Base-by-base conservation (phyloP, 2,888 invertebrate genomes). In the Melanophora roralis region DNA sequence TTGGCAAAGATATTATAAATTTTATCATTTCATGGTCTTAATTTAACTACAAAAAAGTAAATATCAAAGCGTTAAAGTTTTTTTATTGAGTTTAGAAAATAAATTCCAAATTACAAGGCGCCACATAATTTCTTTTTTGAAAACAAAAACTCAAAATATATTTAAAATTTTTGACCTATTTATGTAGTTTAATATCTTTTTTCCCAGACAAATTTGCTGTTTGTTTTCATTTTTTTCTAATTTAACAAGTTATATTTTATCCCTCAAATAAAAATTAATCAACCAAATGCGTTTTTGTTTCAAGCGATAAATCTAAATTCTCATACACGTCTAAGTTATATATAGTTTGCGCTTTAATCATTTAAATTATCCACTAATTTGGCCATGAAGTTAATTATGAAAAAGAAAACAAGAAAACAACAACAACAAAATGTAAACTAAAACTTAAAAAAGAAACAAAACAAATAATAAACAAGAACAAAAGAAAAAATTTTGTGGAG, bases 361-460 rank as follows among this genome's bases (percentile, higher is more conserved):
- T 65, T 71, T 71, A 71, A 69, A 76, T 69, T 64, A 69, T 47
- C 68, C 36, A 57, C 38, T 67, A 47, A 43, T 72, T 65, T 77
- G 67, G 38, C 77, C 77, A 72, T 67, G 53, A 67, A 71, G 51
- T 51, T 71, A 59, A 77, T 77, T 76, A 49, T 71, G n/a, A n/a
- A 27, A 11, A 64, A 38, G 7, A n/a, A n/a, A n/a, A n/a, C n/a
- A n/a, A n/a, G n/a, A n/a, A 62, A 69, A 62, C 14, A 45, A 19
- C 7, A 7, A 45, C 62, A 55, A 14, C n/a, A 38, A 9, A 38
- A 62, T 34, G 9, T 21, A 55, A 19, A 59, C 32, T 27, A 51
- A 40, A 55, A 64, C 19, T 6, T 2, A 16, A 5, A 23, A 62
- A 45, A 47, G 38, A 68, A 57, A 14, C 7, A 7, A 34, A 53